phyloP scores from a whole-genome alignment of 2,888 invertebrate species.

The Sipha maydis region DNA sequence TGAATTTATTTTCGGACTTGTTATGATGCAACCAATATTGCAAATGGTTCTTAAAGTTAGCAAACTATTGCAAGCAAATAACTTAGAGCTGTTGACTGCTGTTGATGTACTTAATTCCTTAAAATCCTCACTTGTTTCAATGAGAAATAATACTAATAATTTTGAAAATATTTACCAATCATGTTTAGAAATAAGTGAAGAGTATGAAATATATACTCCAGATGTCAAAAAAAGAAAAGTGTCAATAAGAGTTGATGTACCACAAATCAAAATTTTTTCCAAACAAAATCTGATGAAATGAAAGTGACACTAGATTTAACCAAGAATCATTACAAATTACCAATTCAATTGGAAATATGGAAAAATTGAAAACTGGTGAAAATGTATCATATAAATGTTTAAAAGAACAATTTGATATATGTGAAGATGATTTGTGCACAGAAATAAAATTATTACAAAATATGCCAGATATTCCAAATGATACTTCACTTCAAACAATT shows the following conservation, averaged over 20 bases:
- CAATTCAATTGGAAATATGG: conserved; percentile 2
- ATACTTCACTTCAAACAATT: neutral
- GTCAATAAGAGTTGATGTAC: neutral
- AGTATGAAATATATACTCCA: too few species aligned
- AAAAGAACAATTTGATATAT: neutral
- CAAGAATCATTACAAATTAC: too few species aligned
- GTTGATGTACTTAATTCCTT: too few species aligned
- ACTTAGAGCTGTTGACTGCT: too few species aligned
- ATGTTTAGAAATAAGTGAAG: neutral
- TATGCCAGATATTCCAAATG: neutral
- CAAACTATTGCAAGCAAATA: too few species aligned
- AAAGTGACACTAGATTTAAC: neutral
- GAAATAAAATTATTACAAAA: neutral
- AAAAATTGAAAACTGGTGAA: neutral
- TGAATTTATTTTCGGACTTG: too few species aligned
- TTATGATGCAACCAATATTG: too few species aligned
- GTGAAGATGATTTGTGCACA: neutral
- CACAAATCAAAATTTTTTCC: neutral
- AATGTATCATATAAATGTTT: neutral
- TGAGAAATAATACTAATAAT: too few species aligned
- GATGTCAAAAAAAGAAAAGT: too few species aligned
- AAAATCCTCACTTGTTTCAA: too few species aligned
- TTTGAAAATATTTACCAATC: neutral
- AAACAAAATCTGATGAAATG: neutral
- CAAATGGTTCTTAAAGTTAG: too few species aligned